Evolutionary conservation across 2,888 invertebrate genomes (phyloP).

Genomic region (Notodonta dromedarius): DNA sequence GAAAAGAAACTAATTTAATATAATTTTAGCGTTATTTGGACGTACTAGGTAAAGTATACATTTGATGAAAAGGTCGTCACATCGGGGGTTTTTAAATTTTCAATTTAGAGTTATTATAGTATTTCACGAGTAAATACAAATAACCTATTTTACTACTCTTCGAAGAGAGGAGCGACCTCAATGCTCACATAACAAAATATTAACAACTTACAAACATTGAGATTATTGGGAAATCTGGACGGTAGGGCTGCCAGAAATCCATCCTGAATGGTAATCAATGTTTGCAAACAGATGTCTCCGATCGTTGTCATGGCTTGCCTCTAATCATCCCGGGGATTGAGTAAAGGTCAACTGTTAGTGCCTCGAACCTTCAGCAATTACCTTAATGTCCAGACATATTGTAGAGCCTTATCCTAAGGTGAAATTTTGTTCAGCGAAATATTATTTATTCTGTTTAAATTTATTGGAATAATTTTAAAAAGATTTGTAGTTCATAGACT

Average conservation of each 20-base stretch:
- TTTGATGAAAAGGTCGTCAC: too few relatives aligned
- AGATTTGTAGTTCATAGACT: too few relatives aligned
- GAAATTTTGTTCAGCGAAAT: neutral
- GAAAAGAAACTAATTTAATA: too few relatives aligned
- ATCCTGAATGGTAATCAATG: conserved; percentile 11
- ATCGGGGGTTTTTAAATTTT: too few relatives aligned
- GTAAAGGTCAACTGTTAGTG: neutral
- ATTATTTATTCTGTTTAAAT: neutral
- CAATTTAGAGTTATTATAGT: too few relatives aligned
- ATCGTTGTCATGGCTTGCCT: conserved; percentile 7
- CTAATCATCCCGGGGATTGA: neutral
- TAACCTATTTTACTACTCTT: too few relatives aligned
- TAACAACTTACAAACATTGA: neutral
- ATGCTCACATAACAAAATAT: neutral
- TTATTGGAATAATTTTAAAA: too few relatives aligned
- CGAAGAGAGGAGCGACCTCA: too few relatives aligned
- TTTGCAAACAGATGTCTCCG: conserved; percentile 11
- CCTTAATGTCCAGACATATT: neutral
- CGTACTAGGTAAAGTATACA: too few relatives aligned
- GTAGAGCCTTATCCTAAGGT: neutral
- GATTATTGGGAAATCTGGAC: neutral
- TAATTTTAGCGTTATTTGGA: too few relatives aligned
- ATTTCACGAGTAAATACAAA: too few relatives aligned
- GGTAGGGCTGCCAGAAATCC: neutral
- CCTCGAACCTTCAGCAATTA: neutral